Evolutionary conservation across 2,888 invertebrate species (phyloP), one percentile per base, ranked within the genome.

Genomic region (Eupithecia tripunctaria): DNA sequence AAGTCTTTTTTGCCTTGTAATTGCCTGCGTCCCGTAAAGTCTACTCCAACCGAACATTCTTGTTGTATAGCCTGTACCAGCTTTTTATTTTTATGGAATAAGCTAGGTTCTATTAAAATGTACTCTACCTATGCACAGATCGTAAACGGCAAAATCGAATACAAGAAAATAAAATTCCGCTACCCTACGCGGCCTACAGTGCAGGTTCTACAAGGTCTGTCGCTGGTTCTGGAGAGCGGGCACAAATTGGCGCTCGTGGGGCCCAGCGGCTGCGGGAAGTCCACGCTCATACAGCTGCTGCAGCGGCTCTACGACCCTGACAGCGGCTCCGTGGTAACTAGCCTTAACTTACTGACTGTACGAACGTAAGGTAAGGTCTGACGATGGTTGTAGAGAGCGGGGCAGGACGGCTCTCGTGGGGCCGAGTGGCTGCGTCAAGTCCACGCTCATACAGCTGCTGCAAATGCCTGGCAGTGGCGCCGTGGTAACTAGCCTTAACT

Each of bases 241-340:
- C 95, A 96, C 81, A 97, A 97, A 38, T 95, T 98, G 1, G 98
- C 97, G 0, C 88, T 97, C 21, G 97, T 97, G 6, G 96, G 96
- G 0, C 96, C 96, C n/a, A 96, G 96, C 76, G 97, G 97, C 14
- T 97, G 97, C 81, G 97, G 97, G 29, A 98, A 98, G 88, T 97
- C 97, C 2, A 98, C 97, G 0, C 96, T 97, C 70, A 96, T 97
- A 74, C 97, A 98, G 81, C 90, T 98, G 43, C 89, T 98, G 78
- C 96, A 97, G 85, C 91, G 98, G 67, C 95, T 97, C 70, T 98
- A 98, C 83, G 97, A 98, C 86, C 97, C 97, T 67, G 95, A 95
- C 51, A 95, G 93, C 0, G 97, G 97, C 1, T 88, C 82, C 60
- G 95, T 94, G 86, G 95, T 89, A 82, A 86, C 12, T 51, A 21